Conservation (phyloP, 2,888 invertebrate species). For the Machimus rusticus region DNA sequence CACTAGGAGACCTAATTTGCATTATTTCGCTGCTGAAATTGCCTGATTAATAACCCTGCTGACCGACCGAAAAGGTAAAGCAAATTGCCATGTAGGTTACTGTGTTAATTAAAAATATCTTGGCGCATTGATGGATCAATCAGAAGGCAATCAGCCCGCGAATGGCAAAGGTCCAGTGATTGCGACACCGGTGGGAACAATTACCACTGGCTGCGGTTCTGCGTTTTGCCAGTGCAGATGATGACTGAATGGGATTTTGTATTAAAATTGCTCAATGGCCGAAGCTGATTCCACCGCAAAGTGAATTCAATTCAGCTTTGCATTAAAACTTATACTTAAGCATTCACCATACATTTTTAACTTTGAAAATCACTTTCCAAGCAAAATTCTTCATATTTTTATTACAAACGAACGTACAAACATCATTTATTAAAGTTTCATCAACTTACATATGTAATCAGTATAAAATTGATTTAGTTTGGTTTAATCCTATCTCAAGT, state of each 20-base stretch:
- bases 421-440: too few relatives aligned
- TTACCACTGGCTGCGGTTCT: neutral
- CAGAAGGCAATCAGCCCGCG: neutral
- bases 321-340: neutral
- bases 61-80: neutral
- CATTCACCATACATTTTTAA: too few relatives aligned
- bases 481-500: too few relatives aligned
- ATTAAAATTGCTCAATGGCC: neutral
- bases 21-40: slow-evolving; percentile 5
- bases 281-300: neutral
- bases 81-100: slow-evolving; percentile 4
- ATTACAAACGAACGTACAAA: too few relatives aligned
- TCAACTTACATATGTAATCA: too few relatives aligned
- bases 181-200: neutral
- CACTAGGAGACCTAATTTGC: slow-evolving; percentile 4
- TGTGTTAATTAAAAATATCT: slow-evolving; percentile 17
- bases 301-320: neutral
- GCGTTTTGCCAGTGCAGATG: neutral
- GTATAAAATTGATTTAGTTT: too few relatives aligned
- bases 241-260: neutral
- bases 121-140: neutral
- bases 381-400: too few relatives aligned
- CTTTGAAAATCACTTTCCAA: too few relatives aligned
- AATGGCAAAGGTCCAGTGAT: neutral
- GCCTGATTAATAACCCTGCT: neutral